Percentiles rank a stretch among this genome's conserved stretches.
phyloP scores from a whole-genome alignment of 2,888 invertebrate species.

The Monoplex corrugatus region DNA sequence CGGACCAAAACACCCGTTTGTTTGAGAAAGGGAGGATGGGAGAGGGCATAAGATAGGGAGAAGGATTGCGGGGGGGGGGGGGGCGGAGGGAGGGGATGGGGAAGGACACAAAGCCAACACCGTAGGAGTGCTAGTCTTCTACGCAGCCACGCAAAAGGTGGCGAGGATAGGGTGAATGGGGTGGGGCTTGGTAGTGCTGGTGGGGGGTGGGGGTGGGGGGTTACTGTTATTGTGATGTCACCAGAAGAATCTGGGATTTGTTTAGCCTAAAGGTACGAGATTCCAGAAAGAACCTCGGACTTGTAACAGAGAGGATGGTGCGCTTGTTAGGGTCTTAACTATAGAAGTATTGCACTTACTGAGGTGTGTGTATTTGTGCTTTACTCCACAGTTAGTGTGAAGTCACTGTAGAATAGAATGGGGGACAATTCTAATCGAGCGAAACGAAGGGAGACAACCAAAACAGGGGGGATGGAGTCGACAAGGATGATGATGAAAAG shows the following conservation, averaged over 20 bases:
- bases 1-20: conserved; percentile 21
- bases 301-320: no score
- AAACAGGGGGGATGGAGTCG: no score
- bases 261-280: no score
- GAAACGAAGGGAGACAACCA: no score
- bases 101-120: background rate
- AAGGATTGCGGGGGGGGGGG: background rate
- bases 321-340: no score
- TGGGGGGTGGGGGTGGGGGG: background rate
- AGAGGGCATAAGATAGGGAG: background rate
- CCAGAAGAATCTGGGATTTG: background rate
- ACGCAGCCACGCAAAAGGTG: background rate
- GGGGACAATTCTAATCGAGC: no score
- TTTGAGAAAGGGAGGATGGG: background rate
- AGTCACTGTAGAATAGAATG: no score
- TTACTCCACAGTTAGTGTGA: no score
- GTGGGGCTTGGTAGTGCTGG: background rate
- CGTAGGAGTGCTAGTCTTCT: background rate
- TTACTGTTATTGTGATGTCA: background rate
- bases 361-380: no score
- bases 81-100: background rate
- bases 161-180: background rate
- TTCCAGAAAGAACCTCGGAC: background rate
- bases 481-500: no score
- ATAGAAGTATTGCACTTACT: no score